A percentile compares a stretch with the other conserved stretches of the same genome.
Conservation (phyloP, 2,888 invertebrate species). For the Orthosia cruda region DNA sequence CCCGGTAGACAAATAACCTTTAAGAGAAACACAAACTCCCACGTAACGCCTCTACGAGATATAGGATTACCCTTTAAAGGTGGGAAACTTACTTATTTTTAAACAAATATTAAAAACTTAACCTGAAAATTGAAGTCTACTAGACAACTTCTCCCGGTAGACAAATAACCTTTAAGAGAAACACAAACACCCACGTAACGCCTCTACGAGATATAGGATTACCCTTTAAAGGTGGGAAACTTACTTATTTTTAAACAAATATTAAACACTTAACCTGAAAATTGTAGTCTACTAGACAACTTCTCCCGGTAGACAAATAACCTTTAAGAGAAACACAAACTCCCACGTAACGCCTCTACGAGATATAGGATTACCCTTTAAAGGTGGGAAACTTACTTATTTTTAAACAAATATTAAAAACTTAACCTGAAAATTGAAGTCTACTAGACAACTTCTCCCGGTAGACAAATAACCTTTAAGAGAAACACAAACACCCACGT, state of each 20-base stretch:
- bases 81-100: conserved; percentile 46
- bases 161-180: conserved; percentile 38
- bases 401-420: conserved; percentile 3
- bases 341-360: conserved; percentile 55
- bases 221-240: conserved; percentile 70
- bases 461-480: conserved; percentile 38
- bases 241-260: conserved; percentile 12
- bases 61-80: conserved; percentile 70
- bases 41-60: conserved; percentile 51
- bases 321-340: conserved; percentile 40
- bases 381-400: conserved; percentile 60
- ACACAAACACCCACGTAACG: conserved; percentile 54
- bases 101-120: conserved; percentile 4
- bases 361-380: conserved; percentile 67
- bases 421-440: not conserved
- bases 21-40: conserved; percentile 45
- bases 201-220: conserved; percentile 55
- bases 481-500: conserved; percentile 52
- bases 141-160: not conserved
- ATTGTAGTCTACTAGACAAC: not conserved
- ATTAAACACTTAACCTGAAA: conserved; percentile 1
- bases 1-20: conserved; percentile 33
- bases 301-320: conserved; percentile 17
- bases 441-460: not conserved
- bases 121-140: not conserved